These are phyloP conservation scores for Bombycilla garrulus DNA, from an alignment of 2,113 vertebrate genomes.

Conservation along the genomic window DNA sequence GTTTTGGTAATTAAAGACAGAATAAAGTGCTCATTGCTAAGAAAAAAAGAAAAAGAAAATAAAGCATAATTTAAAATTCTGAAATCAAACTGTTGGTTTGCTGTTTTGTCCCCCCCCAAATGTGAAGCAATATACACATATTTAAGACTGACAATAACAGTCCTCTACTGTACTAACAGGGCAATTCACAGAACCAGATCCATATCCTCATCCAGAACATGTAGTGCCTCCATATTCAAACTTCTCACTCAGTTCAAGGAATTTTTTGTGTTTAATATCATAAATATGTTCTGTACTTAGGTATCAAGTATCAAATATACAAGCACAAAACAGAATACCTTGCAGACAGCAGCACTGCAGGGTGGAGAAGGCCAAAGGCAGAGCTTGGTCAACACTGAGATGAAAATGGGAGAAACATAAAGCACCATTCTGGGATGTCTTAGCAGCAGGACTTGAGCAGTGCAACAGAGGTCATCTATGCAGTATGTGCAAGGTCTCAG, in stretches of 20 bases:
- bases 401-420: background rate
- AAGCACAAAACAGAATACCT: background rate
- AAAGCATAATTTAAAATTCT: background rate
- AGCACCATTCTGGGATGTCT: background rate
- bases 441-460: background rate
- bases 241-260: background rate
- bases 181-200: background rate
- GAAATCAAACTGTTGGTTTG: background rate
- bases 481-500: background rate
- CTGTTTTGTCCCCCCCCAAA: background rate
- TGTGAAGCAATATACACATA: background rate
- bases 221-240: background rate
- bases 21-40: background rate
- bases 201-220: background rate
- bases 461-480: background rate
- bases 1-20: constrained; percentile 8
- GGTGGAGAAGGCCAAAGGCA: background rate
- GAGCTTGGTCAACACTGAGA: background rate
- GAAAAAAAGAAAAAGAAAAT: background rate
- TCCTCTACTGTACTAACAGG: background rate
- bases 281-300: background rate
- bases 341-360: background rate
- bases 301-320: background rate
- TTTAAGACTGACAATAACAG: background rate
- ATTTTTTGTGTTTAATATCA: background rate